Evolutionary conservation across 1,140 invertebrate genomes (phyloP), one percentile per base, ranked within the genome.

Genomic region (Bombus ignitus): DNA sequence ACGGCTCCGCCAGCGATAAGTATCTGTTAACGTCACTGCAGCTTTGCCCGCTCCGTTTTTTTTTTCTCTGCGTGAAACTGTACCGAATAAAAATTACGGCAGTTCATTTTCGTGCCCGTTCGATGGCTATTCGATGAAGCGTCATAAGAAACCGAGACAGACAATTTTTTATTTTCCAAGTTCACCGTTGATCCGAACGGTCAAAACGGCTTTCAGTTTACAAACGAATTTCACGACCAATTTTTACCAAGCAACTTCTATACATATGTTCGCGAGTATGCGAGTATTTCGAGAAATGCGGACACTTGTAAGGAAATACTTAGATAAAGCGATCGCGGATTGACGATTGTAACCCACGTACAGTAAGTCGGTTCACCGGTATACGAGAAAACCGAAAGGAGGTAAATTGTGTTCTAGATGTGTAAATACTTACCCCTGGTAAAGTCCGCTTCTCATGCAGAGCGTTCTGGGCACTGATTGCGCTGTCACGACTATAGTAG

Each of bases 361-460:
- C 66, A 86, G 73, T 39, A 74, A 89, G 25, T 59, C 57, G 82
- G 15, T 59, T 66, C 44, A 42, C 53, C 44, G 32, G 39, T 42
- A 32, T 65, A 44, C 57, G 78, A 88, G 79, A 73, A 71, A 62
- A 28, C 39, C 53, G 66, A 82, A 89, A 89, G 83, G 86, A 86
- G 76, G 84, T 71, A 89, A 89, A 88, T 83, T 42, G 79, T 70
- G 32, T 32, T 68, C 57, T 83, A 83, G 77, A 47, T 44, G 65
- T 73, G 78, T 86, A 81, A 80, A 90, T 83, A 98, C 98, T 98
- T 95, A 99, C 98, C 98, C 98, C 98, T 96, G 98, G 98, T 96
- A 99, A 96, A 95, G 98, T 98, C 96, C 98, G 98, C 97, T 99
- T 99, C 96, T 99, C 98, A 97, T 99, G 98, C 92, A 99, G 97